A percentile compares a stretch with the other conserved stretches of the same genome.
These are phyloP conservation scores for Syrrhaptes paradoxus DNA, from an alignment of 2,113 vertebrate genomes.

Conservation along the genomic window DNA sequence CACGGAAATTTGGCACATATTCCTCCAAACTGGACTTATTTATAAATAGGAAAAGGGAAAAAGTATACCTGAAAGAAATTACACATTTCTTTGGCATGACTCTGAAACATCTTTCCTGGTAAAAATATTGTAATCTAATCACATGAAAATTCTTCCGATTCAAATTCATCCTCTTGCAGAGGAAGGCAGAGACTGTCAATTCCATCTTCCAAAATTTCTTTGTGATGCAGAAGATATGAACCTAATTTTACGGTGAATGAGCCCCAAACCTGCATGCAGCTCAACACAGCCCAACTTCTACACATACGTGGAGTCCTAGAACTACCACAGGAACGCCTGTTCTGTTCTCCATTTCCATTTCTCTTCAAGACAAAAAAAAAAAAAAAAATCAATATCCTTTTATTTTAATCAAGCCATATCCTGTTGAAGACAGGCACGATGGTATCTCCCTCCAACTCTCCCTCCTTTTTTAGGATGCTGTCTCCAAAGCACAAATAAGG, in stretches of 20 bases:
- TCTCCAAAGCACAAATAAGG: not conserved
- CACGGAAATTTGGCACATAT: fast-evolving
- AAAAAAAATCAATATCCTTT: not conserved
- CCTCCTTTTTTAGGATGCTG: not conserved
- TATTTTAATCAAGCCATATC: not conserved
- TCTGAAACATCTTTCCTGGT: not conserved
- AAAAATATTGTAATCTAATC: not conserved
- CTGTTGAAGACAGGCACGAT: not conserved
- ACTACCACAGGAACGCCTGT: not conserved
- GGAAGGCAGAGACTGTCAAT: not conserved
- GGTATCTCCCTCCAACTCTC: not conserved
- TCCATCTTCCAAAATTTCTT: not conserved
- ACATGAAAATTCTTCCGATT: not conserved
- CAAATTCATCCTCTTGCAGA: not conserved
- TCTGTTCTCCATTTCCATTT: not conserved
- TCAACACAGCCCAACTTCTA: not conserved
- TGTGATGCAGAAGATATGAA: not conserved
- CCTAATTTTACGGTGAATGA: not conserved
- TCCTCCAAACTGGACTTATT: not conserved
- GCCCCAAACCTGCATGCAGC: not conserved
- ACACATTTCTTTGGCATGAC: not conserved
- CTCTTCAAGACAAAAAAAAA: not conserved
- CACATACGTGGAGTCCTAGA: fast-evolving
- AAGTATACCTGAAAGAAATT: not conserved
- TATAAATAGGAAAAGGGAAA: not conserved